These are phyloP conservation scores for Nannoperca obscura DNA, from an alignment of 2,797 vertebrate genomes.

Conservation along the genomic window DNA sequence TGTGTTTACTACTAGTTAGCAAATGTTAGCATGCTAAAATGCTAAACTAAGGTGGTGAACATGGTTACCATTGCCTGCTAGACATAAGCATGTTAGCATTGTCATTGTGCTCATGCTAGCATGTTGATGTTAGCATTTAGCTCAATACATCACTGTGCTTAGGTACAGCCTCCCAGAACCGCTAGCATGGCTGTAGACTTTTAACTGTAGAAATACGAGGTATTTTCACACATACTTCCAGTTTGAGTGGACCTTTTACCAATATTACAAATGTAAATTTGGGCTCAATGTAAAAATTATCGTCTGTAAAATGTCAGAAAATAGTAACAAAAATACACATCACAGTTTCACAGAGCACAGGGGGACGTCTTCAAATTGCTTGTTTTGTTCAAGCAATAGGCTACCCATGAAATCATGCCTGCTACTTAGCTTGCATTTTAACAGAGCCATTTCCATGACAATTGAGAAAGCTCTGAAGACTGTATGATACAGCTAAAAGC, in stretches of 20 bases:
- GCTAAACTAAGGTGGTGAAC: background rate
- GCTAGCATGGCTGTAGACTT: no score
- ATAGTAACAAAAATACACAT: background rate
- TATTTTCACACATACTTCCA: background rate
- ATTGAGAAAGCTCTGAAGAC: background rate
- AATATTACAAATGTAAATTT: background rate
- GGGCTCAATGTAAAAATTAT: no score
- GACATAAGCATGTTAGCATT: background rate
- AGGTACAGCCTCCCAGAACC: no score
- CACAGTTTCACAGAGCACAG: background rate
- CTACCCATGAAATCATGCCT: constrained; percentile 4
- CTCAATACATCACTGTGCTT: no score
- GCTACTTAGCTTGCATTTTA: background rate
- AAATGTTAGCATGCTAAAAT: no score
- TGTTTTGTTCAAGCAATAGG: background rate
- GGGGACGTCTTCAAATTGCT: background rate
- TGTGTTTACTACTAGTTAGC: background rate
- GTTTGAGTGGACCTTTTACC: background rate
- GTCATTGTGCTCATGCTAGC: background rate
- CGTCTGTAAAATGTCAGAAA: background rate
- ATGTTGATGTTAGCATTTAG: background rate
- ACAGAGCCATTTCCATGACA: background rate
- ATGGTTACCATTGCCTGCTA: background rate
- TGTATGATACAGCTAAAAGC: background rate
- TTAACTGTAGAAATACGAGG: no score